A percentile compares a stretch with the other conserved stretches of the same genome.
Conservation (phyloP, 1,140 invertebrate species). For the Saccostrea glomerata region DNA sequence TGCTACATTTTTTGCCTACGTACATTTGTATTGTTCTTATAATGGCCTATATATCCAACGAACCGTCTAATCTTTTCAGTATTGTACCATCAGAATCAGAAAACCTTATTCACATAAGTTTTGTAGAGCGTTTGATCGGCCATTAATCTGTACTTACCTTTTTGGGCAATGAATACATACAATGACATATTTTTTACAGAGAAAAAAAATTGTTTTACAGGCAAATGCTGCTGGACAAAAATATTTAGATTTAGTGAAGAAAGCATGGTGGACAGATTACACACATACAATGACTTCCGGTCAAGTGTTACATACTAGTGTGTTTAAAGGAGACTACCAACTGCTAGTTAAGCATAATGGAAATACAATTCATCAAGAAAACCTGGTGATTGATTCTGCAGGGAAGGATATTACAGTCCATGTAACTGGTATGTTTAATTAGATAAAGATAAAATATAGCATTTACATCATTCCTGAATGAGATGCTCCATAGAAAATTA, state of each 20-base stretch:
- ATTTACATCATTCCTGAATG: neutral
- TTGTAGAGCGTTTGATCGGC: too few relatives aligned
- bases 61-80: too few relatives aligned
- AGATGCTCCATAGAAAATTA: neutral
- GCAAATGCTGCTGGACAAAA: constrained; percentile 52
- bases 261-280: constrained; percentile 45
- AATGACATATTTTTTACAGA: too few relatives aligned
- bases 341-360: neutral
- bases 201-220: constrained; percentile 23
- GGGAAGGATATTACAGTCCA: neutral
- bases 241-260: neutral
- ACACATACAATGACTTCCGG: constrained; percentile 14
- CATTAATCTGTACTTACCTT: too few relatives aligned
- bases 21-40: too few relatives aligned
- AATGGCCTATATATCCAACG: too few relatives aligned
- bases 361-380: neutral
- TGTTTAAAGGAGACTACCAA: constrained; percentile 43
- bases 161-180: too few relatives aligned
- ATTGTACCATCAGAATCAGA: too few relatives aligned
- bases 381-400: neutral
- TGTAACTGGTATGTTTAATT: neutral
- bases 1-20: too few relatives aligned
- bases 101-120: too few relatives aligned
- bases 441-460: neutral
- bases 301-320: constrained; percentile 17